Percentiles rank a stretch among this genome's conserved stretches.
Conservation (phyloP, 1,140 invertebrate genomes). For the Ruditapes philippinarum region DNA sequence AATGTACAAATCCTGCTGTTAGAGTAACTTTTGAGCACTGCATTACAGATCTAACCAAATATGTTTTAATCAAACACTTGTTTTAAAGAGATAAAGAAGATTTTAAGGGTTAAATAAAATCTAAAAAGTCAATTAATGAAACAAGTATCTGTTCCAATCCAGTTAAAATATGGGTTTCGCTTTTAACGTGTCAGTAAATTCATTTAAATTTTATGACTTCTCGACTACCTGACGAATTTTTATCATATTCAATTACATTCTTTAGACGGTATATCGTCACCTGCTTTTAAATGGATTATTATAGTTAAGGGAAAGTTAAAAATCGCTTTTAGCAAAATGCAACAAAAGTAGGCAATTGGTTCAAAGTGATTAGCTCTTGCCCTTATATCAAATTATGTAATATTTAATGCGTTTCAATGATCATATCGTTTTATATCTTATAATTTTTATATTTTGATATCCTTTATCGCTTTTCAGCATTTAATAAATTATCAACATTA, state of each 20-base stretch:
- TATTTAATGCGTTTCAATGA: too few species aligned
- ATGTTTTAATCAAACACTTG: neutral
- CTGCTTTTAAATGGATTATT: neutral
- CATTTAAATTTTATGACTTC: slow-evolving; percentile 10
- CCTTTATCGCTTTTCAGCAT: too few species aligned
- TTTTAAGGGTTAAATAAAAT: slow-evolving; percentile 1
- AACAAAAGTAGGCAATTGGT: neutral
- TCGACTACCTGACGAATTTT: neutral
- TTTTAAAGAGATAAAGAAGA: slow-evolving; percentile 7
- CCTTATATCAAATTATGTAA: too few species aligned
- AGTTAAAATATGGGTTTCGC: neutral
- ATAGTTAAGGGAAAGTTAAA: neutral
- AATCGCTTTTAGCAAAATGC: neutral
- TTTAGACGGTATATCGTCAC: neutral
- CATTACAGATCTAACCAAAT: neutral
- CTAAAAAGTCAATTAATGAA: slow-evolving; percentile 29
- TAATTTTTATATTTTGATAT: too few species aligned
- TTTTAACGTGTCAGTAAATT: slow-evolving; percentile 26
- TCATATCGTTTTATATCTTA: too few species aligned
- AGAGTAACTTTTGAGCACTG: neutral
- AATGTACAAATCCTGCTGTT: slow-evolving; percentile 15
- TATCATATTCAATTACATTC: neutral
- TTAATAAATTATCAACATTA: too few species aligned
- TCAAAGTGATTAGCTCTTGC: too few species aligned
- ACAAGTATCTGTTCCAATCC: slow-evolving; percentile 1